These are phyloP conservation scores for Leptinotarsa haldemani DNA, from an alignment of 2,888 invertebrate genomes.

Conservation along the genomic window DNA sequence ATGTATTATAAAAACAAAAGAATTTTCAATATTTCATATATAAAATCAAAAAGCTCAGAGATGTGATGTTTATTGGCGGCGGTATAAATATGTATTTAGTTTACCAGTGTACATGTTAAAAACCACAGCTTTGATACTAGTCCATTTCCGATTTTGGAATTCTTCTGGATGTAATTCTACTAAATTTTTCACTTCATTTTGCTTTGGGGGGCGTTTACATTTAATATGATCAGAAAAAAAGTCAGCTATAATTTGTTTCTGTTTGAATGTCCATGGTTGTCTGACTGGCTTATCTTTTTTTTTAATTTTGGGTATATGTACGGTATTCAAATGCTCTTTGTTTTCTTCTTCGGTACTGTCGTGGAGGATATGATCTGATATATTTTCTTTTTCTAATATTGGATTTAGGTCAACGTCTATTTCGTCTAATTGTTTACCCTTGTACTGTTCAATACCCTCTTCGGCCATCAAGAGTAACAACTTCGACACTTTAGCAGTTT, in stretches of 20 bases:
- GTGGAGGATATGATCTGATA: background rate
- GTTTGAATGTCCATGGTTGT: background rate
- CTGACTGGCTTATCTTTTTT: background rate
- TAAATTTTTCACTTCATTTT: background rate
- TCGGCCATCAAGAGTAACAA: constrained; percentile 33
- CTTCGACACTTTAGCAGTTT: constrained; percentile 44
- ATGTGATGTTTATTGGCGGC: no score
- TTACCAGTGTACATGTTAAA: constrained; percentile 5
- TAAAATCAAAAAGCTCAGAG: no score
- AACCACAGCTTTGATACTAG: constrained; percentile 10
- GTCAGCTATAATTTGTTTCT: background rate
- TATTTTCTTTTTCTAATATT: constrained; percentile 70
- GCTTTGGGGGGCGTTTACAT: background rate
- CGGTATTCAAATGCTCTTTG: background rate
- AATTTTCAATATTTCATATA: no score
- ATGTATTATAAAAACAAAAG: no score
- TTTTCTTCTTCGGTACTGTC: background rate
- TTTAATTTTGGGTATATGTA: background rate
- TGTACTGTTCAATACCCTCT: constrained; percentile 31
- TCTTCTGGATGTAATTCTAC: constrained; percentile 7
- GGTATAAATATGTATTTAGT: background rate
- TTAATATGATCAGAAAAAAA: constrained; percentile 10
- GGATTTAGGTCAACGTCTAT: constrained; percentile 65
- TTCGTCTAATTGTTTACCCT: constrained; percentile 28
- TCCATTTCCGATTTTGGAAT: background rate